A percentile compares a stretch with the other conserved stretches of the same genome.
These are phyloP conservation scores for Dendroctonus valens DNA, from an alignment of 1,140 invertebrate genomes.

Conservation along the genomic window DNA sequence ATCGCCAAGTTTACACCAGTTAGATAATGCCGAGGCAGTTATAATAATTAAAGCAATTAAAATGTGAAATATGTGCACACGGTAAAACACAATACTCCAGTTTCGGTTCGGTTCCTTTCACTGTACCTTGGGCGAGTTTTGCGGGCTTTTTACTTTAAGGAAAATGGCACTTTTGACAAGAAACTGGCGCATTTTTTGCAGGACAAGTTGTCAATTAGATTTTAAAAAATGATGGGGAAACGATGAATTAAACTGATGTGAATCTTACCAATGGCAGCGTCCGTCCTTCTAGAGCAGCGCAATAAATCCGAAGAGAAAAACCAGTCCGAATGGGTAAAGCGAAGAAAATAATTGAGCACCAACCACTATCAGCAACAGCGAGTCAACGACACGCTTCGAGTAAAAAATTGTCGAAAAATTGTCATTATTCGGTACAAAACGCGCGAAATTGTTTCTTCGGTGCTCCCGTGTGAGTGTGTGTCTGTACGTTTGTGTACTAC, in stretches of 20 bases:
- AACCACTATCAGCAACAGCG: conserved; percentile 1
- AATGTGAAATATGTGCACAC: neutral
- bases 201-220: no score
- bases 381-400: neutral
- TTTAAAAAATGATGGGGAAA: no score
- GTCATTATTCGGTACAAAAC: neutral
- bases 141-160: no score
- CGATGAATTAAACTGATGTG: no score
- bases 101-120: neutral
- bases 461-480: no score
- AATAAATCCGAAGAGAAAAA: neutral
- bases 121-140: no score
- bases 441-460: no score
- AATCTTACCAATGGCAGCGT: no score
- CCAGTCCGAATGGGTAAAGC: neutral
- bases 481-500: no score
- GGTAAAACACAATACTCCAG: conserved; percentile 1
- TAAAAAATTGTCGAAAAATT: neutral
- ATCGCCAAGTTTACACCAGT: neutral
- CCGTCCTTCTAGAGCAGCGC: no score
- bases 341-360: neutral
- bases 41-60: conserved; percentile 12
- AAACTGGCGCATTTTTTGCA: no score
- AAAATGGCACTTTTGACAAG: no score
- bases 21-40: conserved; percentile 1